These are phyloP conservation scores for Melanargia galathea DNA, from an alignment of 2,888 invertebrate species.

Conservation along the genomic window DNA sequence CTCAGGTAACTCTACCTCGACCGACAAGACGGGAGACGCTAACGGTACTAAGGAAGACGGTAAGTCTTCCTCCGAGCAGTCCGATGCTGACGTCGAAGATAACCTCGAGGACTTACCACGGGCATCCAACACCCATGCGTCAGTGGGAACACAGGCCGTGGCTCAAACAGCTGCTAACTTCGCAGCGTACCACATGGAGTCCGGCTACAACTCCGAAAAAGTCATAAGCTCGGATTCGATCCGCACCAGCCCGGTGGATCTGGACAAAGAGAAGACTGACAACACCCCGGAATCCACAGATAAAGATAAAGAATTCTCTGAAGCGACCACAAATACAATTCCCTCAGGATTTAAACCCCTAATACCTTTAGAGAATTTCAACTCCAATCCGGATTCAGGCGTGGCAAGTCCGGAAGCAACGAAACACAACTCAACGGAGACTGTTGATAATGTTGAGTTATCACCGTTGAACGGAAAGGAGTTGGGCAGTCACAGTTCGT, in stretches of 20 bases:
- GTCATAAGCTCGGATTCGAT: constrained; percentile 75
- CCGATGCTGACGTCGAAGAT: constrained; percentile 92
- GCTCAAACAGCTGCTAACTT: constrained; percentile 74
- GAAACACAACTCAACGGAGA: constrained; percentile 80
- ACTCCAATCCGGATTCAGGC: constrained; percentile 77
- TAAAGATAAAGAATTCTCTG: constrained; percentile 79
- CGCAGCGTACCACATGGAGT: constrained; percentile 82
- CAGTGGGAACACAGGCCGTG: constrained; percentile 59
- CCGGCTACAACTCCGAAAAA: constrained; percentile 85
- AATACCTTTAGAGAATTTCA: constrained; percentile 63
- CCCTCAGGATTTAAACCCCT: constrained; percentile 72
- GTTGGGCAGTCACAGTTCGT: constrained; percentile 71
- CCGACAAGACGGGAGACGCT: constrained; percentile 59
- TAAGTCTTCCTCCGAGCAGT: constrained; percentile 85
- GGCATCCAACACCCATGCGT: constrained; percentile 54
- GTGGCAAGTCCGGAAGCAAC: constrained; percentile 82
- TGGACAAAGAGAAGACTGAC: constrained; percentile 81
- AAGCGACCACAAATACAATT: constrained; percentile 61
- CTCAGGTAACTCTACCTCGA: constrained; percentile 67
- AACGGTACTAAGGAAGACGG: constrained; percentile 69
- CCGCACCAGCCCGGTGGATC: constrained; percentile 71
- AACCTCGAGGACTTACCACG: constrained; percentile 84
- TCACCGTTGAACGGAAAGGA: constrained; percentile 73
- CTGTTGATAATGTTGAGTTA: constrained; percentile 70
- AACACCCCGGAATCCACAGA: constrained; percentile 81